Base-by-base conservation (phyloP, 2,797 vertebrate genomes). In the Leuciscus waleckii region DNA sequence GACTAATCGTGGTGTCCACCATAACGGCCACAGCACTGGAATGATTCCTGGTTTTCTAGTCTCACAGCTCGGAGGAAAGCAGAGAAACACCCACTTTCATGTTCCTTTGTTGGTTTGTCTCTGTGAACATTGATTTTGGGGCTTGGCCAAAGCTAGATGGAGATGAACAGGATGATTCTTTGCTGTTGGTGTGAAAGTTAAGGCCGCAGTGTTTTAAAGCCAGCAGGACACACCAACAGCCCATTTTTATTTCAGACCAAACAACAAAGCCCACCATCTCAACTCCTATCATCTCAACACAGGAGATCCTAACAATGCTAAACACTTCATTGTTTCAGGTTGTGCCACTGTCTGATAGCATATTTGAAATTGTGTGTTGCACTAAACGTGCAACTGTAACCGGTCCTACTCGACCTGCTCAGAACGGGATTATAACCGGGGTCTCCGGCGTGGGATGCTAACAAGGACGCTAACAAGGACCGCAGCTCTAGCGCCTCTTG, bases 81-180 rank as follows among this genome's bases (percentile, higher is more conserved):
- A 54, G 32, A 83, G 81, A 82, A 83, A 88, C 89, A 61, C 87
- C 87, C 86, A 82, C 67, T 87, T 88, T 87, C 74, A 70, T 61
- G 41, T 82, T 86, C 37, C 82, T 85, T 87, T 88, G 86, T 88
- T 86, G 81, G 81, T 77, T 82, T 73, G 84, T 88, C 87, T 85
- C 58, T 75, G 58, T 85, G 83, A 86, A 86, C 87, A 87, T 87
- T 89, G 88, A 89, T 82, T 88, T 90, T 90, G 87, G 87, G 74
- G 74, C 84, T 86, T 68, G 73, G 84, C 84, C 87, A 82, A 73
- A 26, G 49, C 35, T 67, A 43, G 74, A 84, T 21, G 0, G 49
- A 78, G 82, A 68, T 80, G 43, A 87, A 86, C 84, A 82, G 71
- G 86, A 85, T 19, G 39, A 83, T 77, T 82, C 67, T 29, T 32